These are phyloP conservation scores for Pseudomugil tenellus DNA, from an alignment of 2,797 vertebrate species.

Conservation along the genomic window DNA sequence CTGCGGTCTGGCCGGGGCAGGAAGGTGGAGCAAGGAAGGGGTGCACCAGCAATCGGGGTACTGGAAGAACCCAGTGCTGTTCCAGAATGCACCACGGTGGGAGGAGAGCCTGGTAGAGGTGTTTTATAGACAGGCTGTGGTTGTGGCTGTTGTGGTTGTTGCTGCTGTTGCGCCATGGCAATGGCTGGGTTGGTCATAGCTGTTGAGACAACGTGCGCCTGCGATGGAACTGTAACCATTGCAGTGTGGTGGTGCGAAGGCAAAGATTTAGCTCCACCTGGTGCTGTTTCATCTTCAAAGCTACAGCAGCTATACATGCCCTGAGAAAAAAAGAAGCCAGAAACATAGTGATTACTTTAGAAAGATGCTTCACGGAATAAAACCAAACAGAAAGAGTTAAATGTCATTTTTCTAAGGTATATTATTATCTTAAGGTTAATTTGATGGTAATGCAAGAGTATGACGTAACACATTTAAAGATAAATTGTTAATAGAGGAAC, in stretches of 20 bases:
- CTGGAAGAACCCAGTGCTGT: constrained; percentile 84
- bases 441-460: background rate
- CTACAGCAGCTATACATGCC: constrained; percentile 97
- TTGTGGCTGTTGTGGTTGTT: constrained; percentile 77
- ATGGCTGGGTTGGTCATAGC: constrained; percentile 78
- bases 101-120: constrained; percentile 84
- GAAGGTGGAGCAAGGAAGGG: constrained; percentile 87
- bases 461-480: background rate
- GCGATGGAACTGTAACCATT: constrained; percentile 79
- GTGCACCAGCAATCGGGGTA: constrained; percentile 84
- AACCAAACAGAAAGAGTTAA: background rate
- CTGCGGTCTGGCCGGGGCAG: constrained; percentile 87
- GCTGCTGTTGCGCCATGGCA: constrained; percentile 78
- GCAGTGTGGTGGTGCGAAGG: constrained; percentile 80
- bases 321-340: constrained; percentile 64
- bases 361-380: background rate
- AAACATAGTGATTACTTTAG: background rate
- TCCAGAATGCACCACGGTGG: constrained; percentile 82
- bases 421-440: background rate
- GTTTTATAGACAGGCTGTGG: constrained; percentile 85
- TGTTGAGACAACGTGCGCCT: constrained; percentile 79
- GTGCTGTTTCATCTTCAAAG: constrained; percentile 87
- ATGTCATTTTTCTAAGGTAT: background rate
- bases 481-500: background rate
- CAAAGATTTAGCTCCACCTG: constrained; percentile 79